Conservation (phyloP, 1,140 invertebrate species). For the Cotesia chilonis region DNA sequence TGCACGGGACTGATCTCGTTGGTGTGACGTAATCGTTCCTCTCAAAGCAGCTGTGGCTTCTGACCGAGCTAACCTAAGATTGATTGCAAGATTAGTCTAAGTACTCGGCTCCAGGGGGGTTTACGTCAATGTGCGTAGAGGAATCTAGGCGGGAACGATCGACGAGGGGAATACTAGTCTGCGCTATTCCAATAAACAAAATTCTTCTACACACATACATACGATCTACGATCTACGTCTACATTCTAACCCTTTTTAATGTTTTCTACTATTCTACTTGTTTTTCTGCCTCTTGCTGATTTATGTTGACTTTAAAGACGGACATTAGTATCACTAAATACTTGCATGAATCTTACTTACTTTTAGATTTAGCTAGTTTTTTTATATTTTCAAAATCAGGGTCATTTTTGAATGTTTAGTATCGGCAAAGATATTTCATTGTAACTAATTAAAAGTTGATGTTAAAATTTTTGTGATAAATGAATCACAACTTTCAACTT, state of each 20-base stretch:
- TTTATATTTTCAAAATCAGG: neutral
- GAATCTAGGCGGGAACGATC: constrained; percentile 26
- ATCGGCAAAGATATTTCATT: too few relatives aligned
- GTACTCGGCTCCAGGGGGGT: constrained; percentile 40
- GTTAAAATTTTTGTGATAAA: too few relatives aligned
- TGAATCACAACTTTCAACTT: too few relatives aligned
- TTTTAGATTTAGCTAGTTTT: neutral
- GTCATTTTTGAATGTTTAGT: neutral
- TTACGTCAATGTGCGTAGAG: constrained; percentile 40
- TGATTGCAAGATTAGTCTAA: constrained; percentile 51
- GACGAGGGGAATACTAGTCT: neutral
- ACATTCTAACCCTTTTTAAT: constrained; percentile 33
- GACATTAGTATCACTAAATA: neutral
- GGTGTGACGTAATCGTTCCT: constrained; percentile 44
- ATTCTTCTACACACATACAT: neutral
- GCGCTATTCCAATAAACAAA: constrained; percentile 24
- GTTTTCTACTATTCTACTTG: constrained; percentile 41
- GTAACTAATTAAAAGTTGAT: too few relatives aligned
- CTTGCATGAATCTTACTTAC: neutral
- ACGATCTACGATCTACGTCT: too few relatives aligned
- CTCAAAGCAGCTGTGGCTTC: constrained; percentile 46
- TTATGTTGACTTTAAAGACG: constrained; percentile 25
- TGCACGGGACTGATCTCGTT: constrained; percentile 44
- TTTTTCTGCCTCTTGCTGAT: constrained; percentile 34
- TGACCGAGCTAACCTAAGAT: constrained; percentile 47